A percentile compares a stretch with the other conserved stretches of the same genome.
These are phyloP conservation scores for Nothocercus nigrocapillus DNA, from an alignment of 2,113 vertebrate species.

Conservation along the genomic window DNA sequence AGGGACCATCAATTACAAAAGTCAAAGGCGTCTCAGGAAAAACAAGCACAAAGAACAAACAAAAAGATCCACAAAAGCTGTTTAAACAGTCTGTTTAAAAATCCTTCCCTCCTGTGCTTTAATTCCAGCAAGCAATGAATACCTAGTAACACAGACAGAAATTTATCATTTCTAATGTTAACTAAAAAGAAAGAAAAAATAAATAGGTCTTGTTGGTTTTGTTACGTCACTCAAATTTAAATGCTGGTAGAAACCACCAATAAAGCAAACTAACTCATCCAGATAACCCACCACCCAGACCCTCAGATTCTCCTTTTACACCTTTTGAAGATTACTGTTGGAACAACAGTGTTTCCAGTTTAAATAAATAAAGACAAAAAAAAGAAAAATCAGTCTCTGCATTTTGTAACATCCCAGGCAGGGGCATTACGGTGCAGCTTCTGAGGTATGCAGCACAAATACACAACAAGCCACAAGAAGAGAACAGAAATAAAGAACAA, in stretches of 20 bases:
- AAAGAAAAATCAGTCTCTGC: neutral
- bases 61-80: slow-evolving; percentile 55
- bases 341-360: neutral
- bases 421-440: neutral
- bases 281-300: neutral
- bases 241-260: neutral
- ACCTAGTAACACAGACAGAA: slow-evolving; percentile 25
- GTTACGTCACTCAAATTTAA: slow-evolving; percentile 14
- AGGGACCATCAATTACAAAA: slow-evolving; percentile 58
- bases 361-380: neutral
- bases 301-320: neutral
- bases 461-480: neutral
- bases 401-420: neutral
- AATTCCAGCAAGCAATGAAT: slow-evolving; percentile 49
- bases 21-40: slow-evolving; percentile 51
- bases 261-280: slow-evolving; percentile 26
- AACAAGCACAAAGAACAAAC: slow-evolving; percentile 68
- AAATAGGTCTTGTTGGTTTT: slow-evolving; percentile 52
- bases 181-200: slow-evolving; percentile 39
- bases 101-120: slow-evolving; percentile 38
- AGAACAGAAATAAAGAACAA: neutral
- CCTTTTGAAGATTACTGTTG: slow-evolving; percentile 52
- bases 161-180: slow-evolving; percentile 39
- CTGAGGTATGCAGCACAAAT: neutral
- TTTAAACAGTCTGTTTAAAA: slow-evolving; percentile 65